Evolutionary conservation across 2,113 vertebrate genomes (phyloP).

Genomic region (Indicator maculatus): DNA sequence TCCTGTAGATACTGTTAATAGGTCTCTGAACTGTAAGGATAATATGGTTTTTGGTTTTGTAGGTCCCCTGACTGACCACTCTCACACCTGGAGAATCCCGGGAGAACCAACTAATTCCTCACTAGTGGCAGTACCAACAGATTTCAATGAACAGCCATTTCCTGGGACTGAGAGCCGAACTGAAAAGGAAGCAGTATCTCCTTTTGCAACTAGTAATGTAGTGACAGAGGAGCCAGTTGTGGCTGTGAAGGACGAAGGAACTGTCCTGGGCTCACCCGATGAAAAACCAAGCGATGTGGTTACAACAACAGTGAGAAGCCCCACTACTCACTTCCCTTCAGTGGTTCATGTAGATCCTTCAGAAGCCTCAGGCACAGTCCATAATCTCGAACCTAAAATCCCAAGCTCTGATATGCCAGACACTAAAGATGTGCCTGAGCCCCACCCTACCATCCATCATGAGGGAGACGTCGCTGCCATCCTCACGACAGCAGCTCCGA

Average conservation of each 20-base stretch:
- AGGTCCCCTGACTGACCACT: conserved; percentile 38
- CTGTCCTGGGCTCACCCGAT: not conserved
- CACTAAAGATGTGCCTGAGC: not conserved
- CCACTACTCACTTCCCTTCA: not conserved
- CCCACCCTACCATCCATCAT: not conserved
- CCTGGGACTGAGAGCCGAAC: not conserved
- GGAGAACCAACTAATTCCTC: conserved; percentile 33
- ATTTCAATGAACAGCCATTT: not conserved
- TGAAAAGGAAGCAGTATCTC: conserved; percentile 28
- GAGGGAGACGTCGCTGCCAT: not conserved
- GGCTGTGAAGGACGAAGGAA: not conserved
- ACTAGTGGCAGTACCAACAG: not conserved
- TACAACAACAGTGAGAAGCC: conserved; percentile 4
- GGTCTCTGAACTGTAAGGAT: not conserved
- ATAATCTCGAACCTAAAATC: not conserved
- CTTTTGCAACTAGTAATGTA: not conserved
- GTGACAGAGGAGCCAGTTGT: conserved; percentile 21
- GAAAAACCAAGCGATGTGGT: not conserved
- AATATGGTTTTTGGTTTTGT: not conserved
- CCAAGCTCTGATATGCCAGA: not conserved
- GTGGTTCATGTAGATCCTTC: conserved; percentile 31
- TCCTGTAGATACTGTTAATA: not conserved
- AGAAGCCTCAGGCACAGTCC: not conserved
- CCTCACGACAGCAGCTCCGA: not conserved
- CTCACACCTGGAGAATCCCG: not conserved